Percentiles rank a stretch among this genome's conserved stretches.
These are phyloP conservation scores for Leuciscus waleckii DNA, from an alignment of 2,797 vertebrate genomes.

Conservation along the genomic window DNA sequence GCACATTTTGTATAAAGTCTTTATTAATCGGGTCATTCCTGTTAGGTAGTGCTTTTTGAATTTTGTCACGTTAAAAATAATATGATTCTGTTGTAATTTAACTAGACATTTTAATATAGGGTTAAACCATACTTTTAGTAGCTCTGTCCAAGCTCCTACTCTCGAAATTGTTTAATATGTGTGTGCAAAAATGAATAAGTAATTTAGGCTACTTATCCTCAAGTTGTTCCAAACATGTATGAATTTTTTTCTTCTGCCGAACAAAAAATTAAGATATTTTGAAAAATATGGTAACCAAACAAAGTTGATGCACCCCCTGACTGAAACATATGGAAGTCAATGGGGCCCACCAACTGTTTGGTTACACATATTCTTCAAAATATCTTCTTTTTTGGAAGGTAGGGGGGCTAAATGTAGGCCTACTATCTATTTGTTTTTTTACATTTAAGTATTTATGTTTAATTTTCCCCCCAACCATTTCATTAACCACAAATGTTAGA, in stretches of 20 bases:
- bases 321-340: no score
- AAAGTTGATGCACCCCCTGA: background rate
- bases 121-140: background rate
- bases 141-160: background rate
- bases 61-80: background rate
- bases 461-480: no score
- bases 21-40: background rate
- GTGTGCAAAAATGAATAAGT: background rate
- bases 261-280: background rate
- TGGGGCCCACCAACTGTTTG: background rate
- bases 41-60: background rate
- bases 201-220: background rate
- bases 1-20: background rate
- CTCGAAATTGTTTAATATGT: background rate
- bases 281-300: background rate
- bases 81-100: background rate
- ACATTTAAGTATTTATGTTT: background rate
- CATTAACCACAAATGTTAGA: background rate
- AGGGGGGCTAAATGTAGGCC: background rate
- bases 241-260: background rate
- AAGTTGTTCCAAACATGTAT: background rate
- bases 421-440: background rate
- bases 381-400: background rate
- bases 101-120: background rate
- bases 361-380: background rate